These are phyloP conservation scores for Thamnophis sirtalis DNA, from an alignment of 2,113 vertebrate genomes.

Conservation along the genomic window DNA sequence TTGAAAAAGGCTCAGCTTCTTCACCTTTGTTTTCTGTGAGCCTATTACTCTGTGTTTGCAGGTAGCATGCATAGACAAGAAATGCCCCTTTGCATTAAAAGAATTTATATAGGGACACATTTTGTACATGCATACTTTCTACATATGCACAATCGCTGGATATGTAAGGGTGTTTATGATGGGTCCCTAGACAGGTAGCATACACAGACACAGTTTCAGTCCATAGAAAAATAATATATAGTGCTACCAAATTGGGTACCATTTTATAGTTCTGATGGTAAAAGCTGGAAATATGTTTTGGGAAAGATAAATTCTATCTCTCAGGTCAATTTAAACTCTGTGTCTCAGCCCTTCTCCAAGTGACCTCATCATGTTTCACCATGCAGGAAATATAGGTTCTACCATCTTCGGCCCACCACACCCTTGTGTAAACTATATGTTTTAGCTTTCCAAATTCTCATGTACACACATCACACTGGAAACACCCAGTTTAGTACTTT, in stretches of 20 bases:
- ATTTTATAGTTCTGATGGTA: not conserved
- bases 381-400: constrained; percentile 52
- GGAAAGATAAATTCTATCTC: constrained; percentile 26
- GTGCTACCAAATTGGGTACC: not conserved
- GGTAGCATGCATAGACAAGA: not conserved
- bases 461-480: constrained; percentile 39
- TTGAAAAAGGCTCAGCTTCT: not conserved
- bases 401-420: constrained; percentile 37
- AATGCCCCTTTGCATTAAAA: not conserved
- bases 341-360: constrained; percentile 54
- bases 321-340: constrained; percentile 43
- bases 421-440: constrained; percentile 51
- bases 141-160: not conserved
- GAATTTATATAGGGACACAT: not conserved
- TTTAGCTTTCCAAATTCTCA: constrained; percentile 52
- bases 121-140: not conserved
- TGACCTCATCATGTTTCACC: constrained; percentile 59
- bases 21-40: not conserved
- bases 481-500: constrained; percentile 46
- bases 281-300: constrained; percentile 21
- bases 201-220: not conserved
- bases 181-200: not conserved
- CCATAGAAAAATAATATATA: not conserved
- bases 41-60: not conserved
- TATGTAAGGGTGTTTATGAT: not conserved